Conservation (phyloP, 2,113 vertebrate genomes). For the Eurystomus gularis region DNA sequence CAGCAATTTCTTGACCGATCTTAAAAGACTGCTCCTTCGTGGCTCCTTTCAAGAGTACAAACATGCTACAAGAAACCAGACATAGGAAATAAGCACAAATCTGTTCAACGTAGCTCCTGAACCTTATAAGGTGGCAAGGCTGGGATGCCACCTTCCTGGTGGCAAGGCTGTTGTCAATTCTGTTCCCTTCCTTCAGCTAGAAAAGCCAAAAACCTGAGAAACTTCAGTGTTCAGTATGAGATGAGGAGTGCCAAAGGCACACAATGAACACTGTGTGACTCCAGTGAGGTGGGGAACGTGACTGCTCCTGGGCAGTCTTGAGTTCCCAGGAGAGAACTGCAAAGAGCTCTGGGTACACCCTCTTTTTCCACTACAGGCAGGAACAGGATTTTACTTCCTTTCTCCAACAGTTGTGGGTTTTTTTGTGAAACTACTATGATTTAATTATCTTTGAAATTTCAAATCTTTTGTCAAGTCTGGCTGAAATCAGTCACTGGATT, state of each 20-base stretch:
- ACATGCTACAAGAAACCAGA: conserved; percentile 84
- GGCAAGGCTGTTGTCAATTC: background rate
- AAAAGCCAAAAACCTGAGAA: background rate
- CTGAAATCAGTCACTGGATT: background rate
- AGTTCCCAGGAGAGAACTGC: background rate
- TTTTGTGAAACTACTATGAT: background rate
- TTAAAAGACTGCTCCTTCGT: conserved; percentile 98
- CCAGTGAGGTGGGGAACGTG: background rate
- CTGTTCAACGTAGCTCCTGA: background rate
- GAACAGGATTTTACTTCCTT: background rate
- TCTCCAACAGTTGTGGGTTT: background rate
- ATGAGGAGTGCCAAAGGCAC: background rate
- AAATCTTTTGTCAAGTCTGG: background rate
- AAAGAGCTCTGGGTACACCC: background rate
- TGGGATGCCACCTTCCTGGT: too few species aligned
- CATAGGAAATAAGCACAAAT: background rate
- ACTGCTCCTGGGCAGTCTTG: background rate
- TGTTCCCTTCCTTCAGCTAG: background rate
- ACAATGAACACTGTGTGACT: background rate
- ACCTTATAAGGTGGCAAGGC: background rate
- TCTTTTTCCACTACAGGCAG: fast-evolving
- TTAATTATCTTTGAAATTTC: background rate
- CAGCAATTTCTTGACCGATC: conserved; percentile 96
- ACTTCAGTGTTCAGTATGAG: background rate
- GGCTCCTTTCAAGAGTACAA: conserved; percentile 95